A percentile compares a stretch with the other conserved stretches of the same genome.
These are phyloP conservation scores for Hyperoodon ampullatus DNA, from an alignment of 2,113 vertebrate genomes.

Conservation along the genomic window DNA sequence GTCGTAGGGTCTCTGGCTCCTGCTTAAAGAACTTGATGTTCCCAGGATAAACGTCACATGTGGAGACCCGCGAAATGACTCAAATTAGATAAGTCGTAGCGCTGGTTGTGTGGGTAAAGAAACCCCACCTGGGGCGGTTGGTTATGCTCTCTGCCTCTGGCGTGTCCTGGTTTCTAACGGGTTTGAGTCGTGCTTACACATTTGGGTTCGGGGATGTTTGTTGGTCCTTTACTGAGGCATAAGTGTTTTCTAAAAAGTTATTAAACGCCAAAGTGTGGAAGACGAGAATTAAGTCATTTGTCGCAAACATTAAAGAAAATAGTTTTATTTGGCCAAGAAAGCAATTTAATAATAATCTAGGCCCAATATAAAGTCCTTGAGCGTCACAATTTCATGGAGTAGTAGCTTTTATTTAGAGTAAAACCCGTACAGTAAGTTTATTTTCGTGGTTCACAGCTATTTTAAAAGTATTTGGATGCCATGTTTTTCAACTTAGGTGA, in stretches of 20 bases:
- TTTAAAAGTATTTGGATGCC: conserved; percentile 28
- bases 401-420: conserved; percentile 9
- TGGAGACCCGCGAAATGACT: neutral
- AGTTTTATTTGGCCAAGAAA: neutral
- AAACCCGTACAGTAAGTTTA: neutral
- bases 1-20: neutral
- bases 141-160: neutral
- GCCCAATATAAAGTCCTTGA: neutral
- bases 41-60: neutral
- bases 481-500: neutral
- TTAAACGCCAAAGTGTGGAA: neutral
- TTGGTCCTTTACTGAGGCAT: neutral
- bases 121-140: neutral
- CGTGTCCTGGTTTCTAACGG: neutral
- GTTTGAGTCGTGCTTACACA: neutral
- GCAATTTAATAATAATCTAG: neutral
- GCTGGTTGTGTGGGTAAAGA: neutral
- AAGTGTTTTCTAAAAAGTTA: neutral
- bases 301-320: neutral
- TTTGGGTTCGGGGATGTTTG: neutral
- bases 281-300: neutral
- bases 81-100: neutral
- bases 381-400: neutral
- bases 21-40: neutral
- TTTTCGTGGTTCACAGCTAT: neutral